Percentiles rank a stretch among this genome's conserved stretches.
Conservation (phyloP, 1,140 invertebrate species). For the Leptinotarsa undecemlineata region DNA sequence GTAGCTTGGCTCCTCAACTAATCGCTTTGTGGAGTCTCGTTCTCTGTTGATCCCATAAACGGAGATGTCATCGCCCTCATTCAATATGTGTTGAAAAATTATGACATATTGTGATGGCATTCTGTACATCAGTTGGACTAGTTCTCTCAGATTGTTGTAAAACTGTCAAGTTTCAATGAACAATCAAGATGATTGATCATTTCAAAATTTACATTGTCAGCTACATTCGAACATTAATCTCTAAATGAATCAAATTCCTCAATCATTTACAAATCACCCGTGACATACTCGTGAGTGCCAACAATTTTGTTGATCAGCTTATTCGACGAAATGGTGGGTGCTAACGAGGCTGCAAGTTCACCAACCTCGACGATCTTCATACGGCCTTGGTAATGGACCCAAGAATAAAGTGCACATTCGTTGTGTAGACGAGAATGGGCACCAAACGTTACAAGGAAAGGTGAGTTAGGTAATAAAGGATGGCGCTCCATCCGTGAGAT, state of each 20-base stretch:
- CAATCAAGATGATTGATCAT: no score
- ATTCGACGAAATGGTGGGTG: conserved; percentile 26
- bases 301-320: conserved; percentile 13
- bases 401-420: not conserved
- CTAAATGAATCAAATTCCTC: not conserved
- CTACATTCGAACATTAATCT: no score
- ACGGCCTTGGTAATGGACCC: conserved; percentile 37
- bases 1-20: no score
- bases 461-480: conserved; percentile 1
- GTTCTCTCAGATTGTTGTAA: no score
- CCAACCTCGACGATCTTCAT: conserved; percentile 34
- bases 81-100: no score
- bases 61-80: no score
- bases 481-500: not conserved
- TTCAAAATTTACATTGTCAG: no score
- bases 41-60: no score
- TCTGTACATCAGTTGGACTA: no score
- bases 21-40: no score
- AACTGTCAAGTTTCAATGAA: no score
- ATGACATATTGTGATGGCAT: no score
- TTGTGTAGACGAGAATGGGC: not conserved
- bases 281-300: not conserved
- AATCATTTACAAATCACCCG: not conserved
- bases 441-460: not conserved
- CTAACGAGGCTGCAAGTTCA: conserved; percentile 23